Conservation (phyloP, 1,140 invertebrate species). For the Paralvinella palmiformis region DNA sequence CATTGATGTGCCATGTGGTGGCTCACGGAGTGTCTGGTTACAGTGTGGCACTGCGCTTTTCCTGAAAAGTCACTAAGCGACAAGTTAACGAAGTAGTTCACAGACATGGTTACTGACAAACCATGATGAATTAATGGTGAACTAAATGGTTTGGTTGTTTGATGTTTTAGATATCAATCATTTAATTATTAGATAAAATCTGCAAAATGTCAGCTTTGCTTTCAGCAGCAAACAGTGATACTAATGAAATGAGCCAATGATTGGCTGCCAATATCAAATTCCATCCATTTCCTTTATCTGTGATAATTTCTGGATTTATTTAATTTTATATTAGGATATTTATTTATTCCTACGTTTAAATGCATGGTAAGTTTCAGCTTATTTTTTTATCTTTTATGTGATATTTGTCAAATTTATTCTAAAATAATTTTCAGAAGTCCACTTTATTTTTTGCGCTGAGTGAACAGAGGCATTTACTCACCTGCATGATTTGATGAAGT, state of each 20-base stretch:
- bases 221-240: neutral
- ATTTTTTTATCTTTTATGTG: too few relatives aligned
- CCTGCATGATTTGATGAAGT: too few relatives aligned
- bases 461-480: too few relatives aligned
- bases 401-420: too few relatives aligned
- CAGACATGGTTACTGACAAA: neutral
- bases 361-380: too few relatives aligned
- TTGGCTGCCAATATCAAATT: too few relatives aligned
- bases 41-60: slow-evolving; percentile 57
- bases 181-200: neutral
- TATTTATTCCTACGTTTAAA: too few relatives aligned
- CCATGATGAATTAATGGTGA: neutral
- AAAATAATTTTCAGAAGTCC: too few relatives aligned
- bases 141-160: neutral
- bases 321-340: too few relatives aligned
- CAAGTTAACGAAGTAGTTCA: neutral
- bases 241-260: neutral
- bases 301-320: too few relatives aligned
- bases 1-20: slow-evolving; percentile 53
- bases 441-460: too few relatives aligned
- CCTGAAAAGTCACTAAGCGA: slow-evolving; percentile 45
- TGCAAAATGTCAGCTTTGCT: neutral
- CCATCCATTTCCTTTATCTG: too few relatives aligned
- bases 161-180: neutral
- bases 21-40: slow-evolving; percentile 53